Conservation (phyloP, 1,140 invertebrate genomes). For the Drosophila repleta region DNA sequence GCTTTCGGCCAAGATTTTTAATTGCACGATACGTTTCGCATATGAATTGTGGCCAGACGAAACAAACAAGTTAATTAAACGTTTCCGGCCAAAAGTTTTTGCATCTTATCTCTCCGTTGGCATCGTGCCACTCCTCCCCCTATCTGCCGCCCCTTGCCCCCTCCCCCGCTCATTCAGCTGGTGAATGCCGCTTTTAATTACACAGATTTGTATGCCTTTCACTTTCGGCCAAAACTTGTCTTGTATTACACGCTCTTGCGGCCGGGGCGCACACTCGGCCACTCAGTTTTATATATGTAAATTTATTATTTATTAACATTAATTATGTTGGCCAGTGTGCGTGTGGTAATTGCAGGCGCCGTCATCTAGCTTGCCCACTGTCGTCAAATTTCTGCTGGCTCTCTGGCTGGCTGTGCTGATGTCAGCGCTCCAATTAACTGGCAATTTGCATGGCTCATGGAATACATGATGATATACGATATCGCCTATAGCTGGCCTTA, state of each 20-base stretch:
- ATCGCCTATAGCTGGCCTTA: not conserved
- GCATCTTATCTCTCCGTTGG: conserved; percentile 66
- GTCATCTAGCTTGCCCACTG: conserved; percentile 30
- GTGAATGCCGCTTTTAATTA: conserved; percentile 62
- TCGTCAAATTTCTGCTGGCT: conserved; percentile 62
- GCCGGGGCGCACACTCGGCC: not conserved
- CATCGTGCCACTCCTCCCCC: conserved; percentile 39
- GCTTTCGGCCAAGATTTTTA: conserved; percentile 49
- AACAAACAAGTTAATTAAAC: conserved; percentile 80
- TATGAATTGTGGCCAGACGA: conserved; percentile 59
- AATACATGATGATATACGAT: conserved; percentile 17
- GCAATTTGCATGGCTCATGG: conserved; percentile 44
- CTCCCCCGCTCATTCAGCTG: not conserved
- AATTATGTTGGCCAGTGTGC: conserved; percentile 69
- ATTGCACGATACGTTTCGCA: conserved; percentile 69
- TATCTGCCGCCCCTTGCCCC: not conserved
- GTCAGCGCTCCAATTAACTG: conserved; percentile 74
- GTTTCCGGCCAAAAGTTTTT: conserved; percentile 67
- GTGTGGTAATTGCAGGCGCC: conserved; percentile 65
- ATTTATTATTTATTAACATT: conserved; percentile 82
- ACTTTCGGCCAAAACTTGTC: conserved; percentile 58
- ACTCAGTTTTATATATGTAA: conserved; percentile 64
- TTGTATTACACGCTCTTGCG: conserved; percentile 50
- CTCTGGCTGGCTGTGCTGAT: conserved; percentile 51
- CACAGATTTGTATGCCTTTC: conserved; percentile 78